Evolutionary conservation across 2,888 invertebrate species (phyloP), one percentile per base, ranked within the genome.

Genomic region (Torymus aiolomorphi): DNA sequence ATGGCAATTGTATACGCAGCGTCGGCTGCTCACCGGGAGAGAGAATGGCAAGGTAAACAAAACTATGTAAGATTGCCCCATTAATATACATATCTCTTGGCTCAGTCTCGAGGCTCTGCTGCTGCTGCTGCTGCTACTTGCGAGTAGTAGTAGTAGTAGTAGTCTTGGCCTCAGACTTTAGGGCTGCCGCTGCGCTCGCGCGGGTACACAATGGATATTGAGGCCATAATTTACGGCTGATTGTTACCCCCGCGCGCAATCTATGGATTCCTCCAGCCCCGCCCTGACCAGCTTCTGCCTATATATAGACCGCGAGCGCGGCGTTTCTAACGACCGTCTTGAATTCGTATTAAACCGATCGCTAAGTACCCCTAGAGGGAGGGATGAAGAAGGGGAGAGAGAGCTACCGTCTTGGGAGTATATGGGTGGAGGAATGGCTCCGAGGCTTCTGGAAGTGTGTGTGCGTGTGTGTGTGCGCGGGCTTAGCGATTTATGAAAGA

Each of bases 61-160:
- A 90, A 90, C 90, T 90, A 90, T 90, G 90, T 90, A 90, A 90
- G 90, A 90, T 90, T 90, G 90, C 87, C 90, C 90, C 90, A 90
- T 90, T 90, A 90, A 90, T 90, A 90, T 90, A 90, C 90, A 90
- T 90, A 90, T 90, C 90, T 90, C 89, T 79, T 69, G 59, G 71
- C 70, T 67, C 69, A 73, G 76, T 76, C 76, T 76, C 72, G 49
- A 13, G 51, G 14, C 75, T 13, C 24, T 14, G 42, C 18, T 59
- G 10, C 31, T 31, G 31, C 31, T 31, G 31, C 31, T 31, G 31
- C 70, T 61, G 3, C 24, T n/a, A 18, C 51, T 12, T 54, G 75
- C 83, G 84, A 83, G 89, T 86, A 31, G 31, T 31, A 31, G 31
- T 31, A 31, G 85, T 90, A 90, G 31, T 31, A 85, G 90, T 90